Evolutionary conservation across 2,797 vertebrate genomes (phyloP).

Genomic region (Tachyglossus aculeatus): DNA sequence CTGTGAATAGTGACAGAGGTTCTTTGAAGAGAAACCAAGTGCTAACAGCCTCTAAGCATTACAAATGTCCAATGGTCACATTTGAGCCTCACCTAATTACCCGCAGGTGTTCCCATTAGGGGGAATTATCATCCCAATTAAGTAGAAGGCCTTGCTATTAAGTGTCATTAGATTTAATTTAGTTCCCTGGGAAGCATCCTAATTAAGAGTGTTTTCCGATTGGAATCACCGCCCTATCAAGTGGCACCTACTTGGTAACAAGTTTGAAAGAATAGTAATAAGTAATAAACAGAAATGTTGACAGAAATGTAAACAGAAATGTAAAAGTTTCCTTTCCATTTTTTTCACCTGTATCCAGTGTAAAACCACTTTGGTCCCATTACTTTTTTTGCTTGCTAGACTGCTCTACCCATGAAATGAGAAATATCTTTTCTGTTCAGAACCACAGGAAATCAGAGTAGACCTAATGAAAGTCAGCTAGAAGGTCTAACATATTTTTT

Average conservation of each 20-base stretch:
- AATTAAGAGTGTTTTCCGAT: slow-evolving; percentile 69
- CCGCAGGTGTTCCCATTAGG: slow-evolving; percentile 70
- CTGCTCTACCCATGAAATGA: too few relatives aligned
- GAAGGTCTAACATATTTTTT: too few relatives aligned
- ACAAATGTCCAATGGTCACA: slow-evolving; percentile 44
- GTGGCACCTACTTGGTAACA: slow-evolving; percentile 43
- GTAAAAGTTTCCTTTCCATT: too few relatives aligned
- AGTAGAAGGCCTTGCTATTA: slow-evolving; percentile 66
- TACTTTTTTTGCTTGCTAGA: too few relatives aligned
- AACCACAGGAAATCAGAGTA: too few relatives aligned
- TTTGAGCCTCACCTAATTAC: slow-evolving; percentile 67
- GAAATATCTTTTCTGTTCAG: too few relatives aligned
- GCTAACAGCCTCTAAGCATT: slow-evolving; percentile 55
- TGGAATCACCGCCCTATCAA: slow-evolving; percentile 53
- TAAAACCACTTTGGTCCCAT: too few relatives aligned
- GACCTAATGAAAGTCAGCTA: too few relatives aligned
- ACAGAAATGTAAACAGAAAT: too few relatives aligned
- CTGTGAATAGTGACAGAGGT: slow-evolving; percentile 60
- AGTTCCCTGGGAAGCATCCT: slow-evolving; percentile 71
- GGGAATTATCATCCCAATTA: slow-evolving; percentile 73
- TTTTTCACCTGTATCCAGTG: too few relatives aligned
- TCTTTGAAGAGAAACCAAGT: slow-evolving; percentile 58
- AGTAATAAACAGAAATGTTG: not conserved
- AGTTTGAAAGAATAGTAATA: not conserved
- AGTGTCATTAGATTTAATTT: slow-evolving; percentile 74